Conservation (phyloP, 1,140 invertebrate species). For the Drosophila bipectinata region DNA sequence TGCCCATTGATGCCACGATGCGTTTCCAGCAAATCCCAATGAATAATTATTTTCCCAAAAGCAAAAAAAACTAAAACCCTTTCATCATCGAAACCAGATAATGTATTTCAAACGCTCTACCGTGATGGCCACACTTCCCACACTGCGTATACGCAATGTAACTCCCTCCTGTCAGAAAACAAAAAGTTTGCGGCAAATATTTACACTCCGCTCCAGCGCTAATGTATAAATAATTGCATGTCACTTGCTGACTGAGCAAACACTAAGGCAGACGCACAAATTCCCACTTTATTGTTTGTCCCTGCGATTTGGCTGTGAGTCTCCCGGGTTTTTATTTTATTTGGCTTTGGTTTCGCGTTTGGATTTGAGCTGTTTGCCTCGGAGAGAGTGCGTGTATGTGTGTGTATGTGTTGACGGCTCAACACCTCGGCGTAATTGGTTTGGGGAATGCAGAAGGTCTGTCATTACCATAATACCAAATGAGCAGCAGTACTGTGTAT, state of each 20-base stretch:
- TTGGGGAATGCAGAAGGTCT: conserved; percentile 19
- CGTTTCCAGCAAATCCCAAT: no score
- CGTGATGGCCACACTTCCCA: conserved; percentile 1
- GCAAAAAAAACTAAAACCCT: neutral
- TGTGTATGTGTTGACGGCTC: conserved; percentile 44
- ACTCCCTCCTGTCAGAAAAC: neutral
- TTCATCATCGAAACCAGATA: conserved; percentile 20
- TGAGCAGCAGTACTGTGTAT: neutral
- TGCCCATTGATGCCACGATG: no score
- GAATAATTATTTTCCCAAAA: conserved; percentile 9
- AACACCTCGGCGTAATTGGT: conserved; percentile 49
- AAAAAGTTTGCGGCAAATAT: conserved; percentile 58
- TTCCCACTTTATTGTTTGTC: conserved; percentile 36
- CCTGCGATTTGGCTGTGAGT: conserved; percentile 32
- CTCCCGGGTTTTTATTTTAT: conserved; percentile 17
- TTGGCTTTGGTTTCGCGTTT: conserved; percentile 17
- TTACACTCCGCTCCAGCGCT: conserved; percentile 47
- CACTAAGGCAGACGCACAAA: conserved; percentile 41
- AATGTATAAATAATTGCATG: conserved; percentile 77
- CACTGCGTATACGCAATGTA: conserved; percentile 53
- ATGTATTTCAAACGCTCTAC: conserved; percentile 40
- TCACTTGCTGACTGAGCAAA: conserved; percentile 63
- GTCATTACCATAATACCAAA: conserved; percentile 59
- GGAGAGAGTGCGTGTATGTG: conserved; percentile 5
- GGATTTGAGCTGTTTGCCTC: neutral